A percentile compares a stretch with the other conserved stretches of the same genome.
These are phyloP conservation scores for Pemphredon lugubris DNA, from an alignment of 2,888 invertebrate genomes.

Conservation along the genomic window DNA sequence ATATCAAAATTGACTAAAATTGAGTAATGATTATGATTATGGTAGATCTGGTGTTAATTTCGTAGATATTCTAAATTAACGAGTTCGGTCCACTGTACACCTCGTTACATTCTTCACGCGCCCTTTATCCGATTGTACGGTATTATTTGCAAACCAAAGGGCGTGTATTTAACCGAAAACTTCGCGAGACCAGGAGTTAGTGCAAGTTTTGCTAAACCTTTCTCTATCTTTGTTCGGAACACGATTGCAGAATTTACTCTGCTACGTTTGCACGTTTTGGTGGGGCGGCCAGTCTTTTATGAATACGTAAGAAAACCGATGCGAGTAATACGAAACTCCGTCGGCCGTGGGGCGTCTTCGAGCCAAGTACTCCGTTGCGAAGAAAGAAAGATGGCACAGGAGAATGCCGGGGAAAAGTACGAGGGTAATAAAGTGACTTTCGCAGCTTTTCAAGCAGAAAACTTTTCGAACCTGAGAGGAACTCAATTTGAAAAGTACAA, in stretches of 20 bases:
- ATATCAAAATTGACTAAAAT: no score
- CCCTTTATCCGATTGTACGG: no score
- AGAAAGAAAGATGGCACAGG: constrained; percentile 42
- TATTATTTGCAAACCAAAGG: no score
- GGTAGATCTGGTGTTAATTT: no score
- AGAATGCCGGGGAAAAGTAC: constrained; percentile 33
- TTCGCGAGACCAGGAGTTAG: no score
- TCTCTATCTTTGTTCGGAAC: constrained; percentile 2
- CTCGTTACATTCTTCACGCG: no score
- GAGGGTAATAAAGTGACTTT: constrained; percentile 60
- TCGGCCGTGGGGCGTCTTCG: constrained; percentile 29
- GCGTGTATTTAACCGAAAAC: no score
- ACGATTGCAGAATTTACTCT: constrained; percentile 47
- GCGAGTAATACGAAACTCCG: constrained; percentile 48
- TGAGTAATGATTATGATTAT: no score
- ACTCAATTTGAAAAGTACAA: constrained; percentile 42
- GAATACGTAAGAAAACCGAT: constrained; percentile 34
- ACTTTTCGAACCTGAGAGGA: constrained; percentile 45
- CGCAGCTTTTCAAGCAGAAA: constrained; percentile 51
- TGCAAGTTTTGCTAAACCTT: not conserved
- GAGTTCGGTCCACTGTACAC: no score
- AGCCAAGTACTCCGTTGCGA: constrained; percentile 44
- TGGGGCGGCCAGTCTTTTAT: constrained; percentile 21
- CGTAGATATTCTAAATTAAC: no score
- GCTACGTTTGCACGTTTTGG: constrained; percentile 30